Evolutionary conservation across 2,797 vertebrate species (phyloP), one percentile per base, ranked within the genome.

Genomic region (Pogoniulus pusillus): DNA sequence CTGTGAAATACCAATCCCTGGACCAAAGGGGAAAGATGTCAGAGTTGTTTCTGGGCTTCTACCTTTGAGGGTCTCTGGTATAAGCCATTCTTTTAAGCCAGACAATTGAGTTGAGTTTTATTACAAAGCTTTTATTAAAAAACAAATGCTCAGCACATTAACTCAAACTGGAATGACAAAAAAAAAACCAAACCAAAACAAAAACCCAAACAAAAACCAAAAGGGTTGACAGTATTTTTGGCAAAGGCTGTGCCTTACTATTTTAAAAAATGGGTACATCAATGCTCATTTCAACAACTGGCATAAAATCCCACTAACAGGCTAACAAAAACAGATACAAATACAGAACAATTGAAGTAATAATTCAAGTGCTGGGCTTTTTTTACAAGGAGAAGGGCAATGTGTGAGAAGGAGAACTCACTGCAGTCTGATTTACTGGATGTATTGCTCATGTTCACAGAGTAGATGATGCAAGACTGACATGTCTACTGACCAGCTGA

Each of bases 341-440:
- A 98, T 98, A 98, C 98, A 98, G 97, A 98, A 98, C 98, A 98
- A 96, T 96, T 95, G 97, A 98, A 98, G 98, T 98, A 98, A 96
- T 96, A 97, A 98, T 98, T 98, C 99, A 99, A 99, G 99, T 99
- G 99, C 99, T 99, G 98, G 99, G 98, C 98, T 99, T 98, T 99
- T 98, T 99, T 98, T 98, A 98, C 98, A 98, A 98, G 91, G 95
- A 96, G 89, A 94, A 95, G 85, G 92, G 96, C 66, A 93, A 93
- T 91, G 86, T 95, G 95, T 91, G 93, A 94, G 89, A 95, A 96
- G 70, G 87, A 97, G 83, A 96, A 95, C 92, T 96, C 96, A 96
- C 96, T 96, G 97, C 96, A 96, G 96, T 97, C 94, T 73, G 75
- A 93, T 95, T 70, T 93, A 94, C 93, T 89, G 73, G 86, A 91